Conservation (phyloP, 2,113 vertebrate genomes). For the Sceloporus tristichus region DNA sequence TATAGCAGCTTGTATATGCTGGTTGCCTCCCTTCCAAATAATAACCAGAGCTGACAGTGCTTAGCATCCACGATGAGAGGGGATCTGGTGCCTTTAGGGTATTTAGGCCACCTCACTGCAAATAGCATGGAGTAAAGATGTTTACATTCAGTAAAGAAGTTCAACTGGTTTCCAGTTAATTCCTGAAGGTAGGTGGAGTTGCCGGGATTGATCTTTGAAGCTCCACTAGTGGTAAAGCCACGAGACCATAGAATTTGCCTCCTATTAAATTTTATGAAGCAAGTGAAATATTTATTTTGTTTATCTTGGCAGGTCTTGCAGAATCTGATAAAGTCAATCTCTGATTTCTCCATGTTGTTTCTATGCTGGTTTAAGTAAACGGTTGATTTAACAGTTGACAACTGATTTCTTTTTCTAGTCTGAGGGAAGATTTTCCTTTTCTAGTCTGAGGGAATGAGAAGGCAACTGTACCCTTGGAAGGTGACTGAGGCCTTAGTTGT, state of each 20-base stretch:
- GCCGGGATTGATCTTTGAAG: not conserved
- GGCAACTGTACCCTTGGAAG: not conserved
- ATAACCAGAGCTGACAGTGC: no score
- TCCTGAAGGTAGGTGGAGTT: not conserved
- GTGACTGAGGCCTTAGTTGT: not conserved
- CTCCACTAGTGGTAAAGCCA: not conserved
- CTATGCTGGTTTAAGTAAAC: not conserved
- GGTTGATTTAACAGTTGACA: not conserved
- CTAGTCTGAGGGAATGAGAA: no score
- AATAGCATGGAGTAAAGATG: not conserved
- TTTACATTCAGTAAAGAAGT: not conserved
- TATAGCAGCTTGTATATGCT: no score
- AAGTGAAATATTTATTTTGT: not conserved
- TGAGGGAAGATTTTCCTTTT: not conserved
- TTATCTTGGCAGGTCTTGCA: not conserved
- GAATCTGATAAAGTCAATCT: not conserved
- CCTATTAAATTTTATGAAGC: not conserved
- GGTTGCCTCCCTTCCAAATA: no score
- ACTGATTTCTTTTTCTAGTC: not conserved
- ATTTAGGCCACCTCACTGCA: no score
- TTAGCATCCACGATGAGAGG: no score
- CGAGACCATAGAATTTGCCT: not conserved
- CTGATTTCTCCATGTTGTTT: not conserved
- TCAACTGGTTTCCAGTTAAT: not conserved
- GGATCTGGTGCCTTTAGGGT: no score